Conservation (phyloP, 2,888 invertebrate genomes). For the Caenorhabditis sp. region DNA sequence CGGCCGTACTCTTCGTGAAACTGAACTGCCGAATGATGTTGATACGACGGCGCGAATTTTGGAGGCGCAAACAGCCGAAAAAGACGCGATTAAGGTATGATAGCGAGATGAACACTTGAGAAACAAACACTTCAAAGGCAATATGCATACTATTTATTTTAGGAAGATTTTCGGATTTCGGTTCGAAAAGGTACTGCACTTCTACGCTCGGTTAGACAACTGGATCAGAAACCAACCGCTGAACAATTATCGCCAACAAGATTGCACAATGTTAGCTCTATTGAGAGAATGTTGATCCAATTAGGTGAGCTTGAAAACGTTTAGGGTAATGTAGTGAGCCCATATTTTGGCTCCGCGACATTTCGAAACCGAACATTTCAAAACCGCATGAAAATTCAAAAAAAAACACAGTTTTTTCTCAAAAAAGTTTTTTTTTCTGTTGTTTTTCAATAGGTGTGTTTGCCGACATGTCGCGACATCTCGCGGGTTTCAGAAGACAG, state of each 20-base stretch:
- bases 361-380: too few species aligned
- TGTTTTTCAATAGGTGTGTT: too few species aligned
- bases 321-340: too few species aligned
- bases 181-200: slow-evolving; percentile 88
- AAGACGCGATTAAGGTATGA: slow-evolving; percentile 69
- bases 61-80: slow-evolving; percentile 79
- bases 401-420: too few species aligned
- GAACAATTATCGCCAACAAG: slow-evolving; percentile 71
- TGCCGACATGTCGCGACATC: too few species aligned
- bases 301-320: slow-evolving; percentile 29
- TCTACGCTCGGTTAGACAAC: slow-evolving; percentile 76
- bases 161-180: slow-evolving; percentile 85
- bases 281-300: slow-evolving; percentile 80
- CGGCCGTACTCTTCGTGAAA: slow-evolving; percentile 81
- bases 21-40: slow-evolving; percentile 84
- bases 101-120: neutral
- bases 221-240: slow-evolving; percentile 65
- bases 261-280: slow-evolving; percentile 83
- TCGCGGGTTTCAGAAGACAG: too few species aligned
- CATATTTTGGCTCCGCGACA: too few species aligned
- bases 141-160: slow-evolving; percentile 13
- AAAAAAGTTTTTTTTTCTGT: too few species aligned
- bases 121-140: neutral
- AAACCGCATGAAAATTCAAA: too few species aligned
- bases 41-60: slow-evolving; percentile 86